Percentiles rank a stretch among this genome's conserved stretches.
phyloP scores from a whole-genome alignment of 1,140 invertebrate genomes.

The Anastrepha obliqua region DNA sequence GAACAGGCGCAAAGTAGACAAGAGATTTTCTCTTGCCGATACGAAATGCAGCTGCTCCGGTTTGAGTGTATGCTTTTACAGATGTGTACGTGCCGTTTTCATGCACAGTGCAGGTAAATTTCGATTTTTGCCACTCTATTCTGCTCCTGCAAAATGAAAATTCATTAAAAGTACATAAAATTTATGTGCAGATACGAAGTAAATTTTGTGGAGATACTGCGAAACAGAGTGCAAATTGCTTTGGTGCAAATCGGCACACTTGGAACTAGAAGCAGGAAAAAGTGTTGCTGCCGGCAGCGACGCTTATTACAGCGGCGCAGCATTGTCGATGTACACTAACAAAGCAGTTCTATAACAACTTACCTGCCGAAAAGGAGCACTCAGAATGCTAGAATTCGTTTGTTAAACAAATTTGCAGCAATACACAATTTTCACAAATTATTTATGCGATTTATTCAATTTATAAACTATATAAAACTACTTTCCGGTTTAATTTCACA shows the following conservation, averaged over 20 bases:
- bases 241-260: background rate
- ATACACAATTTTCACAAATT: background rate
- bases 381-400: background rate
- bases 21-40: slow-evolving; percentile 34
- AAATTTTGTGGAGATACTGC: background rate
- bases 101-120: slow-evolving; percentile 2
- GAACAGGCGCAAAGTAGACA: slow-evolving; percentile 47
- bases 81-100: background rate
- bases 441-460: background rate
- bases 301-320: background rate
- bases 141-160: slow-evolving; percentile 26
- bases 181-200: background rate
- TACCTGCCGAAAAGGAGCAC: background rate
- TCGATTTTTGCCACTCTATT: background rate
- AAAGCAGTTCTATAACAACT: background rate
- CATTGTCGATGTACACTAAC: background rate
- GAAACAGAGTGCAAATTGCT: background rate
- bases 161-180: background rate
- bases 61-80: background rate
- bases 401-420: background rate
- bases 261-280: background rate
- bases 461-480: background rate
- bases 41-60: slow-evolving; percentile 19
- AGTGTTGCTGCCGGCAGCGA: background rate
- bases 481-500: background rate